These are phyloP conservation scores for Centroberyx gerrardi DNA, from an alignment of 2,797 vertebrate genomes.

Conservation along the genomic window DNA sequence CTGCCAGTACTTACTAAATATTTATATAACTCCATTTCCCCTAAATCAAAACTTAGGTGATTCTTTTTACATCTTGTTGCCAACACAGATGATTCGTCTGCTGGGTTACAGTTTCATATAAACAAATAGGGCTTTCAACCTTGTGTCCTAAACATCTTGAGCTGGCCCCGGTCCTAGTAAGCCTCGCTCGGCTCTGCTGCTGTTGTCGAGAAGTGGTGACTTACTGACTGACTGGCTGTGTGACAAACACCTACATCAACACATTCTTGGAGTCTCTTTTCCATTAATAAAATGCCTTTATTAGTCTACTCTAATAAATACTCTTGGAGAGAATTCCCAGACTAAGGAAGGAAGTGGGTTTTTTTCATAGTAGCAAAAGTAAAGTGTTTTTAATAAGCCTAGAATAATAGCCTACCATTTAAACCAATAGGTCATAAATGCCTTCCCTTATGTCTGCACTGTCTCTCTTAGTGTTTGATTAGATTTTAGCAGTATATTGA, in stretches of 20 bases:
- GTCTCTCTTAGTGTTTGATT: constrained; percentile 27
- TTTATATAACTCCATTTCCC: constrained; percentile 72
- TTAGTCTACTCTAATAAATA: constrained; percentile 63
- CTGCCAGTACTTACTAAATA: constrained; percentile 73
- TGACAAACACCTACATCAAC: constrained; percentile 74
- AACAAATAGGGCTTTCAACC: constrained; percentile 69
- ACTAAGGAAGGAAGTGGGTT: constrained; percentile 62
- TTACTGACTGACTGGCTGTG: constrained; percentile 62
- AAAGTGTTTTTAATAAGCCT: constrained; percentile 63
- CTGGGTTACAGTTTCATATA: constrained; percentile 61
- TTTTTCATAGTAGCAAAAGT: constrained; percentile 53
- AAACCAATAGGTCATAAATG: not conserved
- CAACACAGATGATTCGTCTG: constrained; percentile 68
- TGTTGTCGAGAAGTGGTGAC: constrained; percentile 52
- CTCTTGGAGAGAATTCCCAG: constrained; percentile 49
- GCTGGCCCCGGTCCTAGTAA: constrained; percentile 55
- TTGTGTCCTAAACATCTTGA: constrained; percentile 63
- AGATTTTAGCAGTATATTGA: constrained; percentile 8
- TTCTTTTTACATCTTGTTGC: constrained; percentile 63
- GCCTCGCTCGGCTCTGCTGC: constrained; percentile 42
- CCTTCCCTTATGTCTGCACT: not conserved
- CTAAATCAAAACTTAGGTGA: constrained; percentile 72
- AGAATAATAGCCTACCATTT: constrained; percentile 39
- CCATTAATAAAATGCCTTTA: constrained; percentile 70
- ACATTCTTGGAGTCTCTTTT: constrained; percentile 63